A percentile compares a stretch with the other conserved stretches of the same genome.
Evolutionary conservation across 2,888 invertebrate species (phyloP).

Genomic region (Gari tellinella): DNA sequence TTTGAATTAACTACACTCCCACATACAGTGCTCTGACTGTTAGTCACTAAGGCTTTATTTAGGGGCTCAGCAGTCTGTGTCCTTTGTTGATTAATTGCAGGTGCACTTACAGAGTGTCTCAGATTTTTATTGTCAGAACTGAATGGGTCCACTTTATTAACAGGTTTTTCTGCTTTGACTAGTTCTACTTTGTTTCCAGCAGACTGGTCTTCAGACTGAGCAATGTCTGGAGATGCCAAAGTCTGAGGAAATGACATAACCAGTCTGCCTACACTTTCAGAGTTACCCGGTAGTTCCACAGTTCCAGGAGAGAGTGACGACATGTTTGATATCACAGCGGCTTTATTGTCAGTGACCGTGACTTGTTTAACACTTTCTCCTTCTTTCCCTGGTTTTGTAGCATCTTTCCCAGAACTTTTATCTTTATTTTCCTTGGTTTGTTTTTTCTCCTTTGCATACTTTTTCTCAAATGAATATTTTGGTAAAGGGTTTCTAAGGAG

Average conservation of each 20-base stretch:
- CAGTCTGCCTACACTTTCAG: constrained; percentile 26
- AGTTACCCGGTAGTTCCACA: background rate
- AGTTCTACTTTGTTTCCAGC: background rate
- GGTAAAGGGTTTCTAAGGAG: constrained; percentile 72
- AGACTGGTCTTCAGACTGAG: background rate
- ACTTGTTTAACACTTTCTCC: constrained; percentile 2
- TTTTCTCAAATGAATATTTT: constrained; percentile 73
- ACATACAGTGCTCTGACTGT: background rate
- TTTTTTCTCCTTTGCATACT: constrained; percentile 29
- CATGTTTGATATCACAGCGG: background rate
- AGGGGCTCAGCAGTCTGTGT: background rate
- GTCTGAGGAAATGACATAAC: constrained; percentile 32
- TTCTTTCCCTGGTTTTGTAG: constrained; percentile 4
- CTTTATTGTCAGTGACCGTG: constrained; percentile 12
- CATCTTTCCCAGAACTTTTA: background rate
- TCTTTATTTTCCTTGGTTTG: background rate
- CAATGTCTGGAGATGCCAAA: background rate
- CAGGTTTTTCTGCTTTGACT: constrained; percentile 46
- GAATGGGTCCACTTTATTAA: constrained; percentile 62
- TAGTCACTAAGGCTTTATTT: background rate
- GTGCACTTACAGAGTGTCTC: constrained; percentile 27
- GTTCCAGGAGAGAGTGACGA: too few relatives aligned
- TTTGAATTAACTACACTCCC: background rate
- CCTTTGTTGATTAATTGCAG: constrained; percentile 7
- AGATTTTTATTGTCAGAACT: constrained; percentile 2